A percentile compares a stretch with the other conserved stretches of the same genome.
phyloP scores from a whole-genome alignment of 1,140 invertebrate genomes.

The Aphidius ervi region DNA sequence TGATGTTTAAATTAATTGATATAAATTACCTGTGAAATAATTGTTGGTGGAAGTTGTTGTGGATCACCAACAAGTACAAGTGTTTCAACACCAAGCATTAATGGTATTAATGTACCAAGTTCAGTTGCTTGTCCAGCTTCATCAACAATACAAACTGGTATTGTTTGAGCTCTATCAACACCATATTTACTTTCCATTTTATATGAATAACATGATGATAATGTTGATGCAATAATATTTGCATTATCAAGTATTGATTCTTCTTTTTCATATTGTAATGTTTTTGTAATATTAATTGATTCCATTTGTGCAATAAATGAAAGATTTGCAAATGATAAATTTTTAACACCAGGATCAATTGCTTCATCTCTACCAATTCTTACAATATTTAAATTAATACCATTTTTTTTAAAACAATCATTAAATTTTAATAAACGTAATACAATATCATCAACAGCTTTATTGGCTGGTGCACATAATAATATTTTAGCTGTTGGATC shows the following conservation, averaged over 20 bases:
- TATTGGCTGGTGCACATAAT: conserved; percentile 8
- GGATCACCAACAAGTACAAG: conserved; percentile 87
- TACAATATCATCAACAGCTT: conserved; percentile 11
- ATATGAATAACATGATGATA: conserved; percentile 10
- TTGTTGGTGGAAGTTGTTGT: conserved; percentile 78
- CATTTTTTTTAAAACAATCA: conserved; percentile 8
- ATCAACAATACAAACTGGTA: conserved; percentile 84
- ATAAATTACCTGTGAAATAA: conserved; percentile 52
- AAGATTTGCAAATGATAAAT: conserved; percentile 22
- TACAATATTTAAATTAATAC: conserved; percentile 6
- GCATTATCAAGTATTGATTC: not conserved
- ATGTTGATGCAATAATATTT: conserved; percentile 8
- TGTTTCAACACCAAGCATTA: conserved; percentile 66
- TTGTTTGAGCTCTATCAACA: conserved; percentile 35
- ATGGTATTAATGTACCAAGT: conserved; percentile 75
- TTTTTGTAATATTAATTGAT: not conserved
- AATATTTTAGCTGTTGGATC: conserved; percentile 16
- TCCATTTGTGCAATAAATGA: not conserved
- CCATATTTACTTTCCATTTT: conserved; percentile 1
- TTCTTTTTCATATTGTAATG: not conserved
- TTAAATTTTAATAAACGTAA: not conserved
- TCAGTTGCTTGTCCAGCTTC: conserved; percentile 87
- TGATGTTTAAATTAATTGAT: too few relatives aligned
- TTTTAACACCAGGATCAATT: conserved; percentile 1
- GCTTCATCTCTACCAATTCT: conserved; percentile 12